Conservation (phyloP, 2,888 invertebrate species). For the Uloborus plumipes region DNA sequence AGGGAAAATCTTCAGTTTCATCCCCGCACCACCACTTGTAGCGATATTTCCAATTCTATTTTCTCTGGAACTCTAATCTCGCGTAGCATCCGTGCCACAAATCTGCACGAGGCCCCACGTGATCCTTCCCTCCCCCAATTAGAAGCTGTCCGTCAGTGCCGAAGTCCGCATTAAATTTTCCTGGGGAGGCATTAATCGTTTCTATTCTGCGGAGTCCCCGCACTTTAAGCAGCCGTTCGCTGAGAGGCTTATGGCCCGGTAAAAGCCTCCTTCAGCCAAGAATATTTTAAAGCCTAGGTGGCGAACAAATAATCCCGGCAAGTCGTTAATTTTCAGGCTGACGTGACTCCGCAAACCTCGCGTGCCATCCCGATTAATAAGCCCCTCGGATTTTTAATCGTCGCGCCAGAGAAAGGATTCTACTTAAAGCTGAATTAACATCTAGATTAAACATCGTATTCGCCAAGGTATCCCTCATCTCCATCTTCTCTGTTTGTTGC, state of each 20-base stretch:
- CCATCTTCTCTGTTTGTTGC: slow-evolving; percentile 15
- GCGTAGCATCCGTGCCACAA: too few relatives aligned
- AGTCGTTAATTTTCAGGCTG: slow-evolving; percentile 49
- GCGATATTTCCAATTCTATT: too few relatives aligned
- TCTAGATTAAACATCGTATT: slow-evolving; percentile 59
- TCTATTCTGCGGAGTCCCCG: slow-evolving; percentile 1
- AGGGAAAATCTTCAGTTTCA: too few relatives aligned
- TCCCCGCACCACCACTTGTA: too few relatives aligned
- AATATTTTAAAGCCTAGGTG: slow-evolving; percentile 51
- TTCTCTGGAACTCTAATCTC: too few relatives aligned
- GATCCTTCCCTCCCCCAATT: slow-evolving; percentile 17
- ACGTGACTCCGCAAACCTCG: slow-evolving; percentile 41
- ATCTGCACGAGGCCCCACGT: too few relatives aligned
- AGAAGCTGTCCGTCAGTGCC: slow-evolving; percentile 34
- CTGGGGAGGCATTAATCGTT: slow-evolving; percentile 43
- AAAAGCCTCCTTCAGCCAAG: slow-evolving; percentile 29
- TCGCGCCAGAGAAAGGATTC: slow-evolving; percentile 43
- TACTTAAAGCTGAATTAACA: slow-evolving; percentile 63
- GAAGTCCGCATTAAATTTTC: neutral
- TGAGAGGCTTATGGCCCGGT: slow-evolving; percentile 25
- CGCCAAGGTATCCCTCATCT: slow-evolving; percentile 46
- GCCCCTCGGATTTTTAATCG: slow-evolving; percentile 58
- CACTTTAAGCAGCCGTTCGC: slow-evolving; percentile 10
- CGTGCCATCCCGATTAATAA: slow-evolving; percentile 58
- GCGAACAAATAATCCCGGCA: slow-evolving; percentile 53